These are phyloP conservation scores for Tricholaema leucomelas DNA, from an alignment of 2,113 vertebrate species.

Conservation along the genomic window DNA sequence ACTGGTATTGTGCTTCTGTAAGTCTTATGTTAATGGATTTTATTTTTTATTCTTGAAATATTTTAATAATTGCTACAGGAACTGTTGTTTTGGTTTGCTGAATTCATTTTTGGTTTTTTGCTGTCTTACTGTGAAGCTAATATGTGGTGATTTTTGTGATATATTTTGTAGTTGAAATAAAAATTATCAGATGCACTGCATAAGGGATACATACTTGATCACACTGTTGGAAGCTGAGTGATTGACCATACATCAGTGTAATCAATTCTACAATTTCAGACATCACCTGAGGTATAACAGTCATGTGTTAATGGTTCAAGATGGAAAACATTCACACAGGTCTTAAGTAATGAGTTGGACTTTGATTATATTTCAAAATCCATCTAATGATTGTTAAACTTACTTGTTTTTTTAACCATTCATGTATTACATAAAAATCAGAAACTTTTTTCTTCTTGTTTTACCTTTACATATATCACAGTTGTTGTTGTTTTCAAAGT, in stretches of 20 bases:
- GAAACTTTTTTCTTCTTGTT: background rate
- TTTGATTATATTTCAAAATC: background rate
- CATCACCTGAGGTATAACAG: background rate
- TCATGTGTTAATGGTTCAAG: background rate
- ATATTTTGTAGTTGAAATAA: background rate
- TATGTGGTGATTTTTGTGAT: background rate
- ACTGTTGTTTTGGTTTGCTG: background rate
- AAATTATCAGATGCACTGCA: background rate
- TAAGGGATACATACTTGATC: background rate
- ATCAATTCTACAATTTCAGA: background rate
- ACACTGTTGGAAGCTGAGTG: background rate
- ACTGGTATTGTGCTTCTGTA: background rate
- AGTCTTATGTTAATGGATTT: background rate
- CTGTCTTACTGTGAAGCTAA: background rate
- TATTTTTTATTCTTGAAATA: background rate
- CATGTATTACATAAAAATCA: background rate
- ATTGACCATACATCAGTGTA: background rate
- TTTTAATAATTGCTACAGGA: background rate
- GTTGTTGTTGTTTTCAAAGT: background rate
- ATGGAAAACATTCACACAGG: background rate
- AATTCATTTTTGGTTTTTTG: background rate
- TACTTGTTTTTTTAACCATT: background rate
- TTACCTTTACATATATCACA: background rate
- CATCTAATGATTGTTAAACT: background rate
- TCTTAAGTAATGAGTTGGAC: background rate